phyloP scores from a whole-genome alignment of 1,140 invertebrate genomes.

The Zaprionus nigranus region DNA sequence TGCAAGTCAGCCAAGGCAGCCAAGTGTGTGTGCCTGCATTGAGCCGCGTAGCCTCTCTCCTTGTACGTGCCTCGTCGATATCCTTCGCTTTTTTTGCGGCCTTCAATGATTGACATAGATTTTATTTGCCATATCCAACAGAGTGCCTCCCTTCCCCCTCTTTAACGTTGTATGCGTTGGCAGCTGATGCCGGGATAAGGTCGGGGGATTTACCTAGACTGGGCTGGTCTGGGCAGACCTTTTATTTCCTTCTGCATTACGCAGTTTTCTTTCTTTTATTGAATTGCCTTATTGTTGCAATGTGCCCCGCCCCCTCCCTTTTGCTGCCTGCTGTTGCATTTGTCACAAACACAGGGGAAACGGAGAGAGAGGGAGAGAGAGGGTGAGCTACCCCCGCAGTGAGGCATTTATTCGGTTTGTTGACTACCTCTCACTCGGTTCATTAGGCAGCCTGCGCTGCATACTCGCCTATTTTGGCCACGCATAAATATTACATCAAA shows the following conservation, averaged over 20 bases:
- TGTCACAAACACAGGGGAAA: slow-evolving; percentile 38
- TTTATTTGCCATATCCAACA: slow-evolving; percentile 68
- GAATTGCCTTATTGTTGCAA: slow-evolving; percentile 76
- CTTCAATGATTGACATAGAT: slow-evolving; percentile 75
- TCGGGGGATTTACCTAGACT: neutral
- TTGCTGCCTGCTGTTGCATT: slow-evolving; percentile 43
- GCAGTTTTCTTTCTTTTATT: slow-evolving; percentile 67
- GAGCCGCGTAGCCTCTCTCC: neutral
- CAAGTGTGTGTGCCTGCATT: slow-evolving; percentile 1
- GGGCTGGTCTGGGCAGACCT: slow-evolving; percentile 3
- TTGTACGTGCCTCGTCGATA: slow-evolving; percentile 35
- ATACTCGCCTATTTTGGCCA: slow-evolving; percentile 23
- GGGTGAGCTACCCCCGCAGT: slow-evolving; percentile 1
- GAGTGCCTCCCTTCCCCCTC: neutral
- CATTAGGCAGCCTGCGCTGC: slow-evolving; percentile 28
- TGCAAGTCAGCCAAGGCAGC: neutral
- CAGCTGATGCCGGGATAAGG: slow-evolving; percentile 71
- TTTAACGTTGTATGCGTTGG: no score
- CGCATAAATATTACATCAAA: slow-evolving; percentile 60
- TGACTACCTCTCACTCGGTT: slow-evolving; percentile 21
- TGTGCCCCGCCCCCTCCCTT: slow-evolving; percentile 19
- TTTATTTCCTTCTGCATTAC: slow-evolving; percentile 13
- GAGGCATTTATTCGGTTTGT: slow-evolving; percentile 69
- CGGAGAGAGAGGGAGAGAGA: neutral
- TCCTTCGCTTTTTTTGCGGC: slow-evolving; percentile 49